A percentile compares a stretch with the other conserved stretches of the same genome.
These are phyloP conservation scores for Vidua chalybeata DNA, from an alignment of 2,113 vertebrate species.

Conservation along the genomic window DNA sequence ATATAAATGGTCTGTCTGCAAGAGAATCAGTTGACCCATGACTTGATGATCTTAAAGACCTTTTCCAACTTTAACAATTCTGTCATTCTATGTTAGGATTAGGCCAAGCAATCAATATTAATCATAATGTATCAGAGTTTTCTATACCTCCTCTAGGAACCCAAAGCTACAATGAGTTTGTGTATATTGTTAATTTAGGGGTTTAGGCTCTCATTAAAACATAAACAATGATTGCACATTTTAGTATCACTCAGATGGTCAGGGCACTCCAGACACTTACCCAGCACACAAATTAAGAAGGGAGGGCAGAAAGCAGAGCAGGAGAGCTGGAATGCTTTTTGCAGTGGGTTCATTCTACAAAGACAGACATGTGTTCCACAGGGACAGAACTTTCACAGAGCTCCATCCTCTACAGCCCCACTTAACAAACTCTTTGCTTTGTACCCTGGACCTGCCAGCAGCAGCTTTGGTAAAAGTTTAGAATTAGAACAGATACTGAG, in stretches of 20 bases:
- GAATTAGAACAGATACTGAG: neutral
- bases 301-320: neutral
- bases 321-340: neutral
- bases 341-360: neutral
- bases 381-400: neutral
- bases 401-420: neutral
- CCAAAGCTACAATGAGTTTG: neutral
- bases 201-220: neutral
- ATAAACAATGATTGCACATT: neutral
- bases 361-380: neutral
- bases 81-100: neutral
- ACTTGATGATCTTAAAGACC: neutral
- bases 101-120: neutral
- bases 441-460: neutral
- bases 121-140: neutral
- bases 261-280: neutral
- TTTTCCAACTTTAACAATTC: neutral
- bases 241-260: neutral
- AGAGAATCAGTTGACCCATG: neutral
- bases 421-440: neutral
- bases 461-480: neutral
- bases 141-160: neutral
- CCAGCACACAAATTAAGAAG: neutral
- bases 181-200: neutral
- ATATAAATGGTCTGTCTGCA: neutral